phyloP scores from a whole-genome alignment of 2,113 vertebrate species.

The Pluvianellus socialis region DNA sequence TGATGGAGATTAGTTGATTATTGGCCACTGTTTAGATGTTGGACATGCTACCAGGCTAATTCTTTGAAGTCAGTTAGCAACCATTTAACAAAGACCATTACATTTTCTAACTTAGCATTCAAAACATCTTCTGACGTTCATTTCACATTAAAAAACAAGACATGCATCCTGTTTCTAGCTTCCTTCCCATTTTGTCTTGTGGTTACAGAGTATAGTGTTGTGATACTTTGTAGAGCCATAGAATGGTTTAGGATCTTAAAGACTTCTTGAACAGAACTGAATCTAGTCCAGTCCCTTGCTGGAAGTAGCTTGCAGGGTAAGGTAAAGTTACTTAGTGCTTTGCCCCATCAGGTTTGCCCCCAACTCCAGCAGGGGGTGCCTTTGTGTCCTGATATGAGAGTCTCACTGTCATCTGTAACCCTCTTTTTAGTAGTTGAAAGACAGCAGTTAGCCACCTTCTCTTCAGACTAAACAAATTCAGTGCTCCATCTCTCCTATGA shows the following conservation, averaged over 20 bases:
- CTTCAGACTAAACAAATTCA: neutral
- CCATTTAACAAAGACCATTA: neutral
- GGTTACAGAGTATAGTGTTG: neutral
- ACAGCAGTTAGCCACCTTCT: neutral
- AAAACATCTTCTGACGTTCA: neutral
- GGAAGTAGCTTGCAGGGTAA: neutral
- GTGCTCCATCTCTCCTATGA: neutral
- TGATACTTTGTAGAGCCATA: neutral
- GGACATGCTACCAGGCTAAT: neutral
- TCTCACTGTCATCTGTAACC: neutral
- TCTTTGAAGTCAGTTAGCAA: neutral
- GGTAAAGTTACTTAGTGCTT: neutral
- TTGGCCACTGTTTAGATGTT: neutral
- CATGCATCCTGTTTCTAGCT: neutral
- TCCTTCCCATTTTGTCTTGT: neutral
- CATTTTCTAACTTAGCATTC: neutral
- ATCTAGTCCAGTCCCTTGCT: neutral
- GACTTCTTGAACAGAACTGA: neutral
- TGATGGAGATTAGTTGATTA: neutral
- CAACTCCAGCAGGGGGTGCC: rapidly evolving
- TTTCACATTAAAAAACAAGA: neutral
- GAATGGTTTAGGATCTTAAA: neutral
- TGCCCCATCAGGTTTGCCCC: neutral
- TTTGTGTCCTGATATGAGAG: neutral
- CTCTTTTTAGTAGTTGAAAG: neutral